These are phyloP conservation scores for Drosophila kepulauana DNA, from an alignment of 1,140 invertebrate genomes.

Conservation along the genomic window DNA sequence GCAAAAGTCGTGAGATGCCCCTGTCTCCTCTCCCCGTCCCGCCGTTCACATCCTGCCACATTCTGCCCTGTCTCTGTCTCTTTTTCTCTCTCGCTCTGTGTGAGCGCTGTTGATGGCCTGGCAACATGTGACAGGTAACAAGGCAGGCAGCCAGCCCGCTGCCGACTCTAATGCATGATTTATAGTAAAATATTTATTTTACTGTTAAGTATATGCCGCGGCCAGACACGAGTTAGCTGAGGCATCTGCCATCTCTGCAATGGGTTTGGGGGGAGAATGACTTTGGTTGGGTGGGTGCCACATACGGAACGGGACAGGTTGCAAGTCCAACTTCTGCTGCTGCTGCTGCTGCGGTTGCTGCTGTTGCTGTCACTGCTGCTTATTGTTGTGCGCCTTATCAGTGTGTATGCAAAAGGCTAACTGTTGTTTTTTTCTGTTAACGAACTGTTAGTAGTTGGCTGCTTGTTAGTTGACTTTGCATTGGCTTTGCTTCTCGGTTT, in stretches of 20 bases:
- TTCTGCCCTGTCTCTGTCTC: not conserved
- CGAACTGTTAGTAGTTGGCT: constrained; percentile 43
- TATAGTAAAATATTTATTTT: constrained; percentile 84
- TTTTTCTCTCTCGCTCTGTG: not conserved
- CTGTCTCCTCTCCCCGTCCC: too few species aligned
- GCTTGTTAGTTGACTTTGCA: constrained; percentile 65
- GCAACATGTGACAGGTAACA: constrained; percentile 72
- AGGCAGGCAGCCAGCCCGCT: constrained; percentile 58
- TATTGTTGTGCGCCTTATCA: constrained; percentile 79
- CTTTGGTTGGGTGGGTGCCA: constrained; percentile 58
- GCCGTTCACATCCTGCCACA: not conserved
- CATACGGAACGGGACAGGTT: constrained; percentile 61
- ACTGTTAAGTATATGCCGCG: constrained; percentile 78
- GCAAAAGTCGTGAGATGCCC: constrained; percentile 63
- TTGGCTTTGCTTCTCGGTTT: constrained; percentile 58
- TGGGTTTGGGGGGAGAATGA: not conserved
- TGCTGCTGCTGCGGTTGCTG: constrained; percentile 11
- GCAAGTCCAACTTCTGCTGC: constrained; percentile 36
- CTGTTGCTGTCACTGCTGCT: constrained; percentile 52
- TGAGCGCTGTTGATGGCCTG: constrained; percentile 53
- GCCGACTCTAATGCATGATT: constrained; percentile 79
- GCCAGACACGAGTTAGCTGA: constrained; percentile 32
- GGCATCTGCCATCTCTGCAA: not conserved
- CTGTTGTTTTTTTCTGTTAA: constrained; percentile 31
- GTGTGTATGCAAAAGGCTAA: constrained; percentile 71